Evolutionary conservation across 2,888 invertebrate species (phyloP), one percentile per base, ranked within the genome.

Genomic region (Coelopa pilipes): DNA sequence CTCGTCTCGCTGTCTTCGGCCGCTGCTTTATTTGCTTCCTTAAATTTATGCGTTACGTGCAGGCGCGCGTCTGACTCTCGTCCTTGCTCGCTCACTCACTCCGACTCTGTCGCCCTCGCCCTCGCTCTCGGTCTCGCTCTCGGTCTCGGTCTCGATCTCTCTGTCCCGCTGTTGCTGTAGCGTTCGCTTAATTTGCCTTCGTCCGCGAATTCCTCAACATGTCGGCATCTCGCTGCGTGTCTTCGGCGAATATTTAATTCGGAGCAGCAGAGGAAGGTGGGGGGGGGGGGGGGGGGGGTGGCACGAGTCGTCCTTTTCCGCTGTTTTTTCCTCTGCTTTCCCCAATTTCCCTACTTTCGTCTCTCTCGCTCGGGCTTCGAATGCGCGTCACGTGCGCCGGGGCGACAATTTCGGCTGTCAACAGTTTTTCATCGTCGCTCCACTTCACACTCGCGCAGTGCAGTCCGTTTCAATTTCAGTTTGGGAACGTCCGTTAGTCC

Each of bases 381-480:
- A 75, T 74, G 70, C 70, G 72, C 74, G 76, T 75, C 75, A 76
- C 75, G 76, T 76, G 50, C 57, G 46, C 12, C 60, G 50, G n/a
- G 9, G 24, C n/a, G 53, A 67, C 71, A 74, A 55, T 69, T 69
- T 57, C 59, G 19, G 47, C 55, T 74, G 73, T 70, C 70, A 74
- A 70, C 65, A 46, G 24, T 55, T 62, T 66, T 55, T 62, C 63
- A 60, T 34, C 55, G 69, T 24, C 46, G 4, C 7, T 34, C 34
- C 34, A 34, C 7, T 34, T 49, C 46, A 62, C 24, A 47, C 49
- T 74, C 46, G 21, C 60, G 17, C 21, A 70, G 63, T 78, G 77
- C 77, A 77, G 75, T 79, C 77, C 77, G 77, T 73, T 72, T 74
- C 80, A 79, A 79, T 83, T 80, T 75, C 75, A 75, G 62, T 63